phyloP scores from a whole-genome alignment of 2,888 invertebrate genomes.

The Lasioglossum zephyrum region DNA sequence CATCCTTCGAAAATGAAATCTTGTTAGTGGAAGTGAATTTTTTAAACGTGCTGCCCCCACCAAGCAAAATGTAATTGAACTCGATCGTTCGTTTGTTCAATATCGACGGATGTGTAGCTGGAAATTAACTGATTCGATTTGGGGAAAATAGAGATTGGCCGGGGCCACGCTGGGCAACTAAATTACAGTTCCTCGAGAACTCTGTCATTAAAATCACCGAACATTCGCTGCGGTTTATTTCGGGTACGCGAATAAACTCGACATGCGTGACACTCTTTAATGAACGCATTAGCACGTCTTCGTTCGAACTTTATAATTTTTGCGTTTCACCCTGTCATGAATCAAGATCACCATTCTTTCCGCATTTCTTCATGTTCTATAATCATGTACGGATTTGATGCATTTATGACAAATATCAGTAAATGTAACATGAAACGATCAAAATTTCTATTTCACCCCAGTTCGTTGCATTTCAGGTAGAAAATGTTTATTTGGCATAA shows the following conservation, averaged over 20 bases:
- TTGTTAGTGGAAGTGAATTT: neutral
- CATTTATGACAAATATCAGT: no score
- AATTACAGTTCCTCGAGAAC: neutral
- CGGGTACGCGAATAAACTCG: neutral
- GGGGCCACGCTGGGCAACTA: neutral
- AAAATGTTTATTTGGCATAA: no score
- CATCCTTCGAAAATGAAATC: neutral
- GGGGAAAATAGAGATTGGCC: neutral
- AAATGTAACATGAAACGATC: no score
- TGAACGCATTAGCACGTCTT: neutral
- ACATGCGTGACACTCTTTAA: neutral
- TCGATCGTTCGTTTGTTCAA: neutral
- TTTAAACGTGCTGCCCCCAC: neutral
- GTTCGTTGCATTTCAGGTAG: no score
- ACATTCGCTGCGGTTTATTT: neutral
- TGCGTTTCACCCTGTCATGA: no score
- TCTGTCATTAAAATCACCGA: neutral
- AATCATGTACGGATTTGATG: no score
- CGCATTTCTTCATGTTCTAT: no score
- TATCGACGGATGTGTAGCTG: neutral
- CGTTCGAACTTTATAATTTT: no score
- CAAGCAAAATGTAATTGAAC: constrained; percentile 4
- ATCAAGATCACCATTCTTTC: no score
- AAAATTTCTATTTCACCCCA: no score
- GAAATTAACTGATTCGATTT: neutral